These are phyloP conservation scores for Ophion obscuratus DNA, from an alignment of 2,888 invertebrate genomes.

Conservation along the genomic window DNA sequence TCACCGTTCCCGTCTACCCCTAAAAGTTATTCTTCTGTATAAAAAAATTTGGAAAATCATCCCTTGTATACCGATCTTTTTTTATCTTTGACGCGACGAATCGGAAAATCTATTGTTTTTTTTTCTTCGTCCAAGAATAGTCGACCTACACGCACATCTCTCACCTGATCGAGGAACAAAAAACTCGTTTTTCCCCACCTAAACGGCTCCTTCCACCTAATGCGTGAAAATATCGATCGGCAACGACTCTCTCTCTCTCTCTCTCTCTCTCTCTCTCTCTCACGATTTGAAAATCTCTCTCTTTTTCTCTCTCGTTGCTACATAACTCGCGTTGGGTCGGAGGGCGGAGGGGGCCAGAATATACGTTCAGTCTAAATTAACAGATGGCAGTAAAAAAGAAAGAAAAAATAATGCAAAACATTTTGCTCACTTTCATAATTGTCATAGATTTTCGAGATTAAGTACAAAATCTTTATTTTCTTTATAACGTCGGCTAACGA, in stretches of 20 bases:
- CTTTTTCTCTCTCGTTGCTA: slow-evolving; percentile 20
- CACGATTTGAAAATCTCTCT: neutral
- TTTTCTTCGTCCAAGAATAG: slow-evolving; percentile 57
- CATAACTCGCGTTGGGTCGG: slow-evolving; percentile 35
- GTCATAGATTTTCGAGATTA: slow-evolving; percentile 68
- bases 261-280: slow-evolving; percentile 27
- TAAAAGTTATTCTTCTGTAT: neutral
- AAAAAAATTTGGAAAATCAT: slow-evolving; percentile 39
- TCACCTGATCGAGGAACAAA: slow-evolving; percentile 30
- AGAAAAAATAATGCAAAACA: slow-evolving; percentile 47
- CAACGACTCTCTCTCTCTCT: slow-evolving; percentile 15
- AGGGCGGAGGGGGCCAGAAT: slow-evolving; percentile 52
- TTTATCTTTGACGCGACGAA: neutral
- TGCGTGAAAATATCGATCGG: slow-evolving; percentile 40
- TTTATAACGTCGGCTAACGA: slow-evolving; percentile 59
- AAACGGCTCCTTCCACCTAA: slow-evolving; percentile 33
- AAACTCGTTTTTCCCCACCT: slow-evolving; percentile 21
- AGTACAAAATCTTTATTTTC: slow-evolving; percentile 71
- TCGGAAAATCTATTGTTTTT: slow-evolving; percentile 20
- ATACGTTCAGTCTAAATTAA: slow-evolving; percentile 39
- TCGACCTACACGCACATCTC: slow-evolving; percentile 26
- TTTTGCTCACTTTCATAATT: slow-evolving; percentile 56
- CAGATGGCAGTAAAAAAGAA: slow-evolving; percentile 32
- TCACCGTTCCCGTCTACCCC: neutral
- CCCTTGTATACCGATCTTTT: slow-evolving; percentile 5